Evolutionary conservation across 2,113 vertebrate genomes (phyloP).

Genomic region (Oreochromis niloticus): DNA sequence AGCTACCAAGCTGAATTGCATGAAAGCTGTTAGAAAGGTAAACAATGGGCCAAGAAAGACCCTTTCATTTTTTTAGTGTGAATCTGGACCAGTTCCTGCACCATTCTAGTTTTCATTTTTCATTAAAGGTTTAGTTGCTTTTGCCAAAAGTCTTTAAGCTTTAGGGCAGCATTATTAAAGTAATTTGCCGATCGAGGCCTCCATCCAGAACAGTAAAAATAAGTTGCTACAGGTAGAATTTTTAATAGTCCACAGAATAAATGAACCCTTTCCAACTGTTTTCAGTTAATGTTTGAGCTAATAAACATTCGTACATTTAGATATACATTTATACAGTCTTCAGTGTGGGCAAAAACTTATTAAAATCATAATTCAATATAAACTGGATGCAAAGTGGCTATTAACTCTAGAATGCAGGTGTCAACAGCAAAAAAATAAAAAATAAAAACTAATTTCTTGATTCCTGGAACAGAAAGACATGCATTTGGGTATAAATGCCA

Average conservation of each 20-base stretch:
- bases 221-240: not conserved
- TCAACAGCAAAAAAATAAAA: not conserved
- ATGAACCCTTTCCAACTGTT: not conserved
- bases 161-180: not conserved
- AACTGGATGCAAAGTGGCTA: not conserved
- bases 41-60: not conserved
- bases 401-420: not conserved
- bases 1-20: not conserved
- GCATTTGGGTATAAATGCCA: conserved; percentile 21
- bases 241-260: not conserved
- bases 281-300: not conserved
- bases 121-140: not conserved
- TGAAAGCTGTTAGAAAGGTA: not conserved
- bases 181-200: not conserved
- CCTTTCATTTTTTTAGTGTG: not conserved
- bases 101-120: not conserved
- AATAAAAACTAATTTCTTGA: not conserved
- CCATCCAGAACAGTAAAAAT: not conserved
- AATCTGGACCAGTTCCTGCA: not conserved
- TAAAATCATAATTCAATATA: not conserved
- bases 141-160: not conserved
- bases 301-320: not conserved
- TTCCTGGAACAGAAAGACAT: not conserved
- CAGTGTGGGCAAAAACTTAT: not conserved
- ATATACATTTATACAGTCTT: not conserved